phyloP scores from a whole-genome alignment of 2,113 vertebrate species.

The Rana temporaria region DNA sequence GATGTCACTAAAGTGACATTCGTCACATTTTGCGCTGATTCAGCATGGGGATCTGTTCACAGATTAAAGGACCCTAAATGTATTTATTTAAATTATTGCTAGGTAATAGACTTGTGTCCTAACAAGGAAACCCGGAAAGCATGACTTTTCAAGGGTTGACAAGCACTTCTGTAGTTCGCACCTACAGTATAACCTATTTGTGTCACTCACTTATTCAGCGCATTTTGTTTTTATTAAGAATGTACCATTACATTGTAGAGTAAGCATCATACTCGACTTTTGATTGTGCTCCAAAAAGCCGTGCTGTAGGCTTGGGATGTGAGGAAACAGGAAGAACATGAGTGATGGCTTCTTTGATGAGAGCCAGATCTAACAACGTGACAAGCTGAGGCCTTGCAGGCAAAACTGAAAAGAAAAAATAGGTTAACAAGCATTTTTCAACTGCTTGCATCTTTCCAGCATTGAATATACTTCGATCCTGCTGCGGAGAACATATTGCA shows the following conservation, averaged over 20 bases:
- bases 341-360: constrained; percentile 34
- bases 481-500: constrained; percentile 9
- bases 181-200: background rate
- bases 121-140: background rate
- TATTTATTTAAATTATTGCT: too few relatives aligned
- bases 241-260: background rate
- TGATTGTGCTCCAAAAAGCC: background rate
- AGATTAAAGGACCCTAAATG: too few relatives aligned
- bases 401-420: constrained; percentile 28
- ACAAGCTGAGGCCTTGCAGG: constrained; percentile 23
- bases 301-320: background rate
- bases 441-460: constrained; percentile 9
- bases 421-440: constrained; percentile 35
- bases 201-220: background rate
- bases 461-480: background rate
- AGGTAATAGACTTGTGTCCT: background rate
- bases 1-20: too few relatives aligned
- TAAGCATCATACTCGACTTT: background rate
- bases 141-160: too few relatives aligned
- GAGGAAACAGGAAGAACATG: constrained; percentile 34
- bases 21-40: too few relatives aligned
- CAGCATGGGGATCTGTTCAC: too few relatives aligned
- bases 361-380: constrained; percentile 37
- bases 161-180: too few relatives aligned
- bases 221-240: background rate